Conservation (phyloP, 1,140 invertebrate genomes). For the Bombus haemorrhoidalis region DNA sequence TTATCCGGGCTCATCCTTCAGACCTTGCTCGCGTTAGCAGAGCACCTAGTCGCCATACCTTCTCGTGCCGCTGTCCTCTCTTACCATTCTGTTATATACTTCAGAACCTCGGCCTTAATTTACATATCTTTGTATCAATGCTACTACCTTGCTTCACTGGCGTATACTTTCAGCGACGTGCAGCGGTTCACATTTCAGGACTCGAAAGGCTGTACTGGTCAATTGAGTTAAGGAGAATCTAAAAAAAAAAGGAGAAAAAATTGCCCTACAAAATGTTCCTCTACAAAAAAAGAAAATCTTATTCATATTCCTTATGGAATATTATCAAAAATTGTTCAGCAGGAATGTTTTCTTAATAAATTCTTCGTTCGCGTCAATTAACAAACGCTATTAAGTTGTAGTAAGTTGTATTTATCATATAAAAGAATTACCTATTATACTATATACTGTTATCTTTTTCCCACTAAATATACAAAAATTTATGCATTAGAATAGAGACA, state of each 20-base stretch:
- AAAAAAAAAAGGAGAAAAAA: not conserved
- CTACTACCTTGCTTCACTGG: constrained; percentile 62
- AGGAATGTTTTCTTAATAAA: no score
- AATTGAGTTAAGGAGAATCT: constrained; percentile 12
- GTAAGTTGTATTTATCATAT: no score
- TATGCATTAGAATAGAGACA: no score
- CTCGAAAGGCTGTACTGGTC: not conserved
- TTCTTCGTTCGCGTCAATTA: no score
- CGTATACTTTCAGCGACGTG: constrained; percentile 61
- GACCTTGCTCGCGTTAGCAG: constrained; percentile 52
- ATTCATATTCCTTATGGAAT: no score
- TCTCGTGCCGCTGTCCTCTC: constrained; percentile 33
- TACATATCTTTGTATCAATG: constrained; percentile 74
- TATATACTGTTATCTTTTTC: no score
- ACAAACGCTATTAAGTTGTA: no score
- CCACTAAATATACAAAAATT: no score
- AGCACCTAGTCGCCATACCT: constrained; percentile 46
- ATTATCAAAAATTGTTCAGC: no score
- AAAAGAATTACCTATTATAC: no score
- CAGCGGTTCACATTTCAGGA: constrained; percentile 64
- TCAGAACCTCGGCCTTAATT: constrained; percentile 57
- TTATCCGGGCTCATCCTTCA: constrained; percentile 67
- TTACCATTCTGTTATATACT: constrained; percentile 59
- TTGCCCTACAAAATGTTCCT: no score
- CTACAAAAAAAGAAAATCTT: no score